These are phyloP conservation scores for Imbricaverruca yamaguchii DNA, from an alignment of 2,888 invertebrate genomes.

Conservation along the genomic window DNA sequence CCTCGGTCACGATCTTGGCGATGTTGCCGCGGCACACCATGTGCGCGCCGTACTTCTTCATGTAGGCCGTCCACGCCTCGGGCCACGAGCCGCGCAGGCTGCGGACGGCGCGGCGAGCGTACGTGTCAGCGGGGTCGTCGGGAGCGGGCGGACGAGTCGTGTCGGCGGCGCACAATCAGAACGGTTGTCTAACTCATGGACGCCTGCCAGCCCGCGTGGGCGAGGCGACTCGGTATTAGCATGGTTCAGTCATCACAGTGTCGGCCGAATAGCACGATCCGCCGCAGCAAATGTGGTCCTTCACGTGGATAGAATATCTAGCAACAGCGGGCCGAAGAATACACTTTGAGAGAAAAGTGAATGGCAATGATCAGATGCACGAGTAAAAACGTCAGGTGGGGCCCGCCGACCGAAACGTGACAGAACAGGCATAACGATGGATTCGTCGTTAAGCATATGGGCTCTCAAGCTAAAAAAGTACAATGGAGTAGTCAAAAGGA, in stretches of 20 bases:
- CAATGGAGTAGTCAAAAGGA: too few relatives aligned
- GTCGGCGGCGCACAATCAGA: neutral
- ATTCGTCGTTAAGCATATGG: too few relatives aligned
- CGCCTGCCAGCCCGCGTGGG: neutral
- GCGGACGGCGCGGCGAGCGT: neutral
- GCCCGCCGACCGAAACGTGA: too few relatives aligned
- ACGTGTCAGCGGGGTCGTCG: neutral
- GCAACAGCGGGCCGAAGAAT: too few relatives aligned
- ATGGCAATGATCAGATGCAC: too few relatives aligned
- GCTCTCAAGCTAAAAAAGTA: too few relatives aligned
- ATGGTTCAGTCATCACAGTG: constrained; percentile 1
- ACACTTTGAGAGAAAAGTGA: too few relatives aligned
- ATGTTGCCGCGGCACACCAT: constrained; percentile 15
- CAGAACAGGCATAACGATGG: too few relatives aligned
- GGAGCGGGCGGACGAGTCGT: neutral
- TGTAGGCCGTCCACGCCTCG: constrained; percentile 13
- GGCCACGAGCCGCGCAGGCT: constrained; percentile 6
- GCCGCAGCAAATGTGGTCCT: too few relatives aligned
- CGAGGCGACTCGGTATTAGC: neutral
- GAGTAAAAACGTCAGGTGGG: too few relatives aligned
- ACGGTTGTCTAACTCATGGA: neutral
- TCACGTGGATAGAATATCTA: too few relatives aligned
- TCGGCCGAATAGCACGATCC: too few relatives aligned
- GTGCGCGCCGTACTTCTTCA: constrained; percentile 11
- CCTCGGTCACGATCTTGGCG: constrained; percentile 9